Conservation (phyloP, 2,888 invertebrate genomes). For the Leucozona laternaria region DNA sequence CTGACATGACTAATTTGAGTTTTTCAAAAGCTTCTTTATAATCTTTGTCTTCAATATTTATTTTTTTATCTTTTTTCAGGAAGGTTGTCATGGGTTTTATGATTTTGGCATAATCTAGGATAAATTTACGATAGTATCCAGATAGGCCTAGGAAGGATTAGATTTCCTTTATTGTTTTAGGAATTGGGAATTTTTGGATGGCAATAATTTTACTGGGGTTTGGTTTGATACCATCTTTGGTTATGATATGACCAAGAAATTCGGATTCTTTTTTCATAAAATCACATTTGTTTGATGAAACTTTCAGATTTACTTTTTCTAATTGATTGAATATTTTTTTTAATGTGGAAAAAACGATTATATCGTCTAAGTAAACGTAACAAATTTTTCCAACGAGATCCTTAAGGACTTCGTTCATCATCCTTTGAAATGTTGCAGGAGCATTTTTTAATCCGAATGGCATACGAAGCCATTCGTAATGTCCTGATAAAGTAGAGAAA, state of each 20-base stretch:
- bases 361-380: too few relatives aligned
- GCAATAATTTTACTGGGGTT: background rate
- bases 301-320: background rate
- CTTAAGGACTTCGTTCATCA: conserved; percentile 3
- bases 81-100: conserved; percentile 12
- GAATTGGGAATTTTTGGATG: background rate
- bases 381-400: background rate
- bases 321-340: background rate
- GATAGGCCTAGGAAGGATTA: conserved; percentile 11
- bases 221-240: background rate
- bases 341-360: too few relatives aligned
- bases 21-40: conserved; percentile 40
- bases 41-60: conserved; percentile 6
- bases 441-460: conserved; percentile 2
- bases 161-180: too few relatives aligned
- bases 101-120: conserved; percentile 13
- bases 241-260: background rate
- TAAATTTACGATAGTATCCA: conserved; percentile 10
- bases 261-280: background rate
- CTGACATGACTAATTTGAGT: conserved; percentile 31
- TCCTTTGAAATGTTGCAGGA: background rate
- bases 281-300: background rate
- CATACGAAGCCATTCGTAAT: background rate
- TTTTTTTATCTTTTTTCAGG: conserved; percentile 29
- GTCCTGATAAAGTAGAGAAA: conserved; percentile 9